A percentile compares a stretch with the other conserved stretches of the same genome.
Conservation (phyloP, 2,113 vertebrate species). For the Numenius arquata region DNA sequence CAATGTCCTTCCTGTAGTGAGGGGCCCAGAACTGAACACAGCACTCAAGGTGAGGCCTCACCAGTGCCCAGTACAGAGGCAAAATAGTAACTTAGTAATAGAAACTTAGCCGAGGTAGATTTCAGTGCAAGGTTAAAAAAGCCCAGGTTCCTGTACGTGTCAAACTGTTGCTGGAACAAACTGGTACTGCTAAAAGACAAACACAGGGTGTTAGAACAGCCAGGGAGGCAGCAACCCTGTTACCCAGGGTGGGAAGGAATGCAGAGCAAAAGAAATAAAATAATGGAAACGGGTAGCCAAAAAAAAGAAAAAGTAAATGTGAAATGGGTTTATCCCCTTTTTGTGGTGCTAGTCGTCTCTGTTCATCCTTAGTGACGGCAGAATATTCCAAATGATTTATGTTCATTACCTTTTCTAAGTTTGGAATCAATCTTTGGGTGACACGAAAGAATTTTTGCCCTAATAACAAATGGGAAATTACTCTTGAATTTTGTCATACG, state of each 20-base stretch:
- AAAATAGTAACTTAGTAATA: no score
- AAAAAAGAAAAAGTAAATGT: background rate
- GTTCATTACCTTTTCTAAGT: background rate
- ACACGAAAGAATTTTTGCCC: background rate
- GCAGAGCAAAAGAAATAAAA: background rate
- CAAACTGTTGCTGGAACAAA: background rate
- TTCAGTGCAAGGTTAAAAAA: background rate
- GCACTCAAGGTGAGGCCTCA: no score
- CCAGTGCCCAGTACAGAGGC: no score
- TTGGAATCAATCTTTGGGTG: background rate
- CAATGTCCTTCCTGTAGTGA: no score
- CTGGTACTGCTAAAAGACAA: background rate
- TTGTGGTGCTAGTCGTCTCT: background rate
- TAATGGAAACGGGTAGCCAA: background rate
- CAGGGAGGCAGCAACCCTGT: background rate
- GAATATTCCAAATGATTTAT: no score
- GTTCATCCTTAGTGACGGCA: background rate
- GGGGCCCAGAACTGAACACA: no score
- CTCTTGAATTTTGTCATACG: no score
- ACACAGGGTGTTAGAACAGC: background rate
- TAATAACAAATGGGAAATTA: background rate
- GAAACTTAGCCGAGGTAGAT: background rate
- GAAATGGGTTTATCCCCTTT: background rate
- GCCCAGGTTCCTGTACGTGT: rapidly evolving
- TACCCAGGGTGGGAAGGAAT: background rate